A percentile compares a stretch with the other conserved stretches of the same genome.
Evolutionary conservation across 2,888 invertebrate genomes (phyloP).

Genomic region (Argyresthia goedartella): DNA sequence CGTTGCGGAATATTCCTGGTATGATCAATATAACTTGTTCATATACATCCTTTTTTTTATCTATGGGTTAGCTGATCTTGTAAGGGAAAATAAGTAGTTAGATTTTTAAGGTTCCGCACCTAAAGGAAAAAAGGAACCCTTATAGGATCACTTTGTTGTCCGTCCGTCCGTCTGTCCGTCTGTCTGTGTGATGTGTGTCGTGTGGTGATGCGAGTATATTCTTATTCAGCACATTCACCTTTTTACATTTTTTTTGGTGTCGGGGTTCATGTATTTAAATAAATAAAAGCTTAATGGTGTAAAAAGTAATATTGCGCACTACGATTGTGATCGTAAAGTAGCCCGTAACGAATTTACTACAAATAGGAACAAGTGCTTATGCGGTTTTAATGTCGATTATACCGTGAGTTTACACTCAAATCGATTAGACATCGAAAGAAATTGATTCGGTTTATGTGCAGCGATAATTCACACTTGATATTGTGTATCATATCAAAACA

Average conservation of each 20-base stretch:
- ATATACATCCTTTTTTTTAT: not conserved
- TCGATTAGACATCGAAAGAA: constrained; percentile 62
- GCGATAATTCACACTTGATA: constrained; percentile 14
- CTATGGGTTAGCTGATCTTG: no score
- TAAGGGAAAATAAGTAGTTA: not conserved
- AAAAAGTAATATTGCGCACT: constrained; percentile 7
- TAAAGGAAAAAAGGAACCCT: no score
- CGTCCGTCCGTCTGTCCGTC: no score
- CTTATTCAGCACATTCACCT: no score
- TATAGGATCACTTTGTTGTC: no score
- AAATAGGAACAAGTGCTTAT: constrained; percentile 47
- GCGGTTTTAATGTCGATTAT: constrained; percentile 29
- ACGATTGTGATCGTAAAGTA: constrained; percentile 41
- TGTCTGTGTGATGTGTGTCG: no score
- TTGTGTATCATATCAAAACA: no score
- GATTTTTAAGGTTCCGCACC: no score
- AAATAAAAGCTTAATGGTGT: constrained; percentile 4
- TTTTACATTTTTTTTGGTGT: no score
- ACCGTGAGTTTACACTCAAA: constrained; percentile 52
- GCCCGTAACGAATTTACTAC: constrained; percentile 52
- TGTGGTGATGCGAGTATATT: no score
- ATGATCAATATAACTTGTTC: no score
- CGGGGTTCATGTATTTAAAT: not conserved
- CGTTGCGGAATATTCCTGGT: no score
- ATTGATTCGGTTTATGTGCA: constrained; percentile 49